Evolutionary conservation across 2,888 invertebrate genomes (phyloP), one percentile per base, ranked within the genome.

Genomic region (Dicycla oo): DNA sequence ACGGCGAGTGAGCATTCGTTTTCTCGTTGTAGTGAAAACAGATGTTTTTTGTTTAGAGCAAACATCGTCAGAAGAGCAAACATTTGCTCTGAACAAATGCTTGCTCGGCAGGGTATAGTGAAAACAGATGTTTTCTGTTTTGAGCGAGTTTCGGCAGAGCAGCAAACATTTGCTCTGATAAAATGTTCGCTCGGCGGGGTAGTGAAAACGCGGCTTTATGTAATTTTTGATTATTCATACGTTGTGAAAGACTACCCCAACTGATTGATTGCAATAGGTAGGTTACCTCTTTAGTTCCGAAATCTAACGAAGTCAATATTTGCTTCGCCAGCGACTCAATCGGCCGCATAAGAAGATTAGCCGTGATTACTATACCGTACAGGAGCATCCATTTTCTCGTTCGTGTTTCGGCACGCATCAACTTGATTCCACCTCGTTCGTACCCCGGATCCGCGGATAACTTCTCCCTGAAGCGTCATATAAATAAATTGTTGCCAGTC

Each of bases 401-500:
- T 90, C 80, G 85, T 84, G 88, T 90, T 91, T 89, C 88, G 89
- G 90, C 90, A 92, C 93, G 91, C 92, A 94, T 94, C 94, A 94
- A 94, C 92, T 94, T 93, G 94, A 95, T 95, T 95, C 91, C 90
- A 92, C 92, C 94, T 93, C 92, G 92, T 91, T 92, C 91, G 86
- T 91, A 88, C 89, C 88, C 89, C 89, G 88, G 92, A 89, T 93
- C 92, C 89, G 90, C 87, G 93, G 94, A 90, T 94, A 95, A 95
- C 92, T 94, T 94, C 93, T 94, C 95, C 95, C 95, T 87, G 88
- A 94, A 93, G 95, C 93, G 92, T 94, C 95, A 95, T 96, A 96
- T 95, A 96, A 95, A 96, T 95, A 96, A 95, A 96, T 96, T 96
- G 95, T 95, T 93, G 94, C 90, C 92, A 91, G 94, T 93, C 94